phyloP scores from a whole-genome alignment of 2,888 invertebrate species.

The Agrotis clavis region DNA sequence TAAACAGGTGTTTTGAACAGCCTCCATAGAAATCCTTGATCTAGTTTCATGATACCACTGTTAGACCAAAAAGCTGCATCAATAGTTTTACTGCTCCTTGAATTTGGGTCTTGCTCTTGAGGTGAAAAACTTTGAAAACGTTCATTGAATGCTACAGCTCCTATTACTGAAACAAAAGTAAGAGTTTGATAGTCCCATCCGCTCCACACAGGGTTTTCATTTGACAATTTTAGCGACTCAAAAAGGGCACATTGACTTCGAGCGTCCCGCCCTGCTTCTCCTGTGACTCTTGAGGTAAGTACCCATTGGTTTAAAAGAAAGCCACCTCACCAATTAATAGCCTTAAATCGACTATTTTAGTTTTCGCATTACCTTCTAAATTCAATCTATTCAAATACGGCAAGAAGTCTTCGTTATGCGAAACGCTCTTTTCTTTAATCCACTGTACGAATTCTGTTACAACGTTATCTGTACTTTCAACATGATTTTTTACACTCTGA shows the following conservation, averaged over 20 bases:
- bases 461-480: conserved; percentile 92
- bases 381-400: conserved; percentile 93
- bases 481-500: conserved; percentile 92
- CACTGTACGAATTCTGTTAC: conserved; percentile 92
- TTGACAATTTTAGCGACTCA: no score
- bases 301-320: no score
- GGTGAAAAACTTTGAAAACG: conserved; percentile 93
- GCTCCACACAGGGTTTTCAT: no score
- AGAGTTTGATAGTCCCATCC: no score
- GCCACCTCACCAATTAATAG: no score
- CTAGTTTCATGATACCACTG: conserved; percentile 92
- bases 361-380: conserved; percentile 93
- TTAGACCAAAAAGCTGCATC: conserved; percentile 94
- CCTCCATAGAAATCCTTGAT: conserved; percentile 94
- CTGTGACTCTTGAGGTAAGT: no score
- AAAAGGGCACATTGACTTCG: no score
- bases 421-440: conserved; percentile 74
- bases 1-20: conserved; percentile 94
- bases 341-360: neutral
- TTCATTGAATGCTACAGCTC: conserved; percentile 93
- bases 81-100: conserved; percentile 93
- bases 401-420: conserved; percentile 91
- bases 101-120: conserved; percentile 90
- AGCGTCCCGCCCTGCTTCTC: no score
- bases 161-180: conserved; percentile 92